phyloP scores from a whole-genome alignment of 2,888 invertebrate species.

The Eledona agricola region DNA sequence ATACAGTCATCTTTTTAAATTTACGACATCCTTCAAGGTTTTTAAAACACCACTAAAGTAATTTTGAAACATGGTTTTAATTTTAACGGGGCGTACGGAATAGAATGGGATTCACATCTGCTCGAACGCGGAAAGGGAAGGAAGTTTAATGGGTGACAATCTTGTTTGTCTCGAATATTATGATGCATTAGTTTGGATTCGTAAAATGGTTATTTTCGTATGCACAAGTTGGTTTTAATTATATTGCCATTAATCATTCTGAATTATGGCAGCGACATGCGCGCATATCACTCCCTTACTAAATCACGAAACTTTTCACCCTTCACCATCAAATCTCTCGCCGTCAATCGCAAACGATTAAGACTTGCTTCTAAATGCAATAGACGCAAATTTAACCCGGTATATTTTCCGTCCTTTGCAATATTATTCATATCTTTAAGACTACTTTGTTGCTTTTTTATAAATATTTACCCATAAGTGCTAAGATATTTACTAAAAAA shows the following conservation, averaged over 20 bases:
- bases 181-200: conserved; percentile 54
- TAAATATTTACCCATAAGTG: too few species aligned
- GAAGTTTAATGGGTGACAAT: conserved; percentile 50
- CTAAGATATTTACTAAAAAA: too few species aligned
- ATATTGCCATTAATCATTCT: conserved; percentile 36
- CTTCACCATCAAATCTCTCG: conserved; percentile 56
- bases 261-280: conserved; percentile 22
- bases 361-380: too few species aligned
- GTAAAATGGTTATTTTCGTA: conserved; percentile 51
- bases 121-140: conserved; percentile 49
- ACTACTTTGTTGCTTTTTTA: too few species aligned
- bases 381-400: too few species aligned
- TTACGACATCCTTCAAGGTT: conserved; percentile 61
- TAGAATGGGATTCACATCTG: conserved; percentile 51
- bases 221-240: conserved; percentile 51
- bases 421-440: too few species aligned
- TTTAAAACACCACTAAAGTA: conserved; percentile 62
- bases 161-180: conserved; percentile 51
- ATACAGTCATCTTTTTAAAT: conserved; percentile 62
- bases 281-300: background rate
- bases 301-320: conserved; percentile 17
- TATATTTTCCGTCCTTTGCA: too few species aligned
- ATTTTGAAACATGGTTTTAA: conserved; percentile 63
- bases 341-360: conserved; percentile 55
- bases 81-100: conserved; percentile 57